Conservation (phyloP, 2,888 invertebrate genomes). For the Tanypteryx hageni region DNA sequence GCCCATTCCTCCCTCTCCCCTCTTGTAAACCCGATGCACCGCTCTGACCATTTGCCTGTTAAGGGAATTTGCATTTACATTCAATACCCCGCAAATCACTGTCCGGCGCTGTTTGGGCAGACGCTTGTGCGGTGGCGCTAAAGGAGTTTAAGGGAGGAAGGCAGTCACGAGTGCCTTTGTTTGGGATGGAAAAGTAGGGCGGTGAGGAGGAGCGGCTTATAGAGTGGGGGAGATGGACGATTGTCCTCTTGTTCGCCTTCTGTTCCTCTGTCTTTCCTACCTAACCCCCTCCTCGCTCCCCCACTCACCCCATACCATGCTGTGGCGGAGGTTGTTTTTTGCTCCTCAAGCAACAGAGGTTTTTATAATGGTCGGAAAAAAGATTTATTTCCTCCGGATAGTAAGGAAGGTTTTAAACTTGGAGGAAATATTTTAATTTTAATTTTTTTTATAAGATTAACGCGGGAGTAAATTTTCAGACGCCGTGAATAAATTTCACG, state of each 20-base stretch:
- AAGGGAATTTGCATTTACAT: constrained; percentile 48
- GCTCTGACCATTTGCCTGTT: constrained; percentile 43
- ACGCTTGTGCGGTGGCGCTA: constrained; percentile 13
- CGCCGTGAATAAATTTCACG: neutral
- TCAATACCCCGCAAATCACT: constrained; percentile 32
- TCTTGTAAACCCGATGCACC: constrained; percentile 19
- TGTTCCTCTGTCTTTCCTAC: no score
- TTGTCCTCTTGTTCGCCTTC: neutral
- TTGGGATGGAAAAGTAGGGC: neutral
- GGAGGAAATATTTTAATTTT: neutral
- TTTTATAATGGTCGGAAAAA: neutral
- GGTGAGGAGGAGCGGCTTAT: neutral
- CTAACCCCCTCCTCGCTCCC: neutral
- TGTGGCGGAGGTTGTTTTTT: neutral
- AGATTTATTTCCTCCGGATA: neutral
- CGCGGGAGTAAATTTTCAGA: neutral
- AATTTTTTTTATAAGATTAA: neutral
- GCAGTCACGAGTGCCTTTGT: constrained; percentile 35
- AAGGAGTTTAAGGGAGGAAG: constrained; percentile 49
- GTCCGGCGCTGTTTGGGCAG: constrained; percentile 18
- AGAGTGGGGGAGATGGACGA: neutral
- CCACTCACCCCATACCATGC: neutral
- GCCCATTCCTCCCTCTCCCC: neutral
- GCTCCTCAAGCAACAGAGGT: neutral
- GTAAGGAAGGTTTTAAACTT: neutral